Evolutionary conservation across 2,888 invertebrate species (phyloP).

Genomic region (Liodrosophila aerea): DNA sequence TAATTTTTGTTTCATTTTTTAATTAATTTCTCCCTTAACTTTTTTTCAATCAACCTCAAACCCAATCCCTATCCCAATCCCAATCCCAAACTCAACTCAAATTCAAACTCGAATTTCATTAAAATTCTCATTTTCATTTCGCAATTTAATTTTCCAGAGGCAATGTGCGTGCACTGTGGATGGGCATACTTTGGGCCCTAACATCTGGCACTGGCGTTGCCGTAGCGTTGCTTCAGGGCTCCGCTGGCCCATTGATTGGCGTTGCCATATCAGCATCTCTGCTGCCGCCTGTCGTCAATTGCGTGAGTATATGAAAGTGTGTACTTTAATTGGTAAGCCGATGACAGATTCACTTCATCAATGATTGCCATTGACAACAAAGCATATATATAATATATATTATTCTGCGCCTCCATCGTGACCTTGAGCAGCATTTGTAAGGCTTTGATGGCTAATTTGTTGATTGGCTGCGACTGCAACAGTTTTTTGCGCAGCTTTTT

Average conservation of each 20-base stretch:
- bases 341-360: neutral
- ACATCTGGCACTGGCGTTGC: slow-evolving; percentile 92
- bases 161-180: slow-evolving; percentile 88
- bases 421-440: slow-evolving; percentile 1
- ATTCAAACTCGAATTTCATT: no score
- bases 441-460: neutral
- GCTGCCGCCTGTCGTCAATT: slow-evolving; percentile 92
- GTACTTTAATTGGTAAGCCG: slow-evolving; percentile 1
- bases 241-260: slow-evolving; percentile 92
- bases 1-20: no score
- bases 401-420: neutral
- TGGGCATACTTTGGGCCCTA: slow-evolving; percentile 89
- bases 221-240: slow-evolving; percentile 92
- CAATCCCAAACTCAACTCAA: neutral
- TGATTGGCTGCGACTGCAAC: neutral
- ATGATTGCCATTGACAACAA: slow-evolving; percentile 19
- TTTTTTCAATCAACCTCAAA: slow-evolving; percentile 43
- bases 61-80: neutral
- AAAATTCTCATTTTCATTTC: neutral
- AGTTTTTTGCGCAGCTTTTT: slow-evolving; percentile 8
- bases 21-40: slow-evolving; percentile 48
- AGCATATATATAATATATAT: no score
- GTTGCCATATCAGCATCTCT: slow-evolving; percentile 95
- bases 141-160: slow-evolving; percentile 83
- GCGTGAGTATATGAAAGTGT: slow-evolving; percentile 85